Conservation (phyloP, 2,113 vertebrate species). For the Maccullochella peelii region DNA sequence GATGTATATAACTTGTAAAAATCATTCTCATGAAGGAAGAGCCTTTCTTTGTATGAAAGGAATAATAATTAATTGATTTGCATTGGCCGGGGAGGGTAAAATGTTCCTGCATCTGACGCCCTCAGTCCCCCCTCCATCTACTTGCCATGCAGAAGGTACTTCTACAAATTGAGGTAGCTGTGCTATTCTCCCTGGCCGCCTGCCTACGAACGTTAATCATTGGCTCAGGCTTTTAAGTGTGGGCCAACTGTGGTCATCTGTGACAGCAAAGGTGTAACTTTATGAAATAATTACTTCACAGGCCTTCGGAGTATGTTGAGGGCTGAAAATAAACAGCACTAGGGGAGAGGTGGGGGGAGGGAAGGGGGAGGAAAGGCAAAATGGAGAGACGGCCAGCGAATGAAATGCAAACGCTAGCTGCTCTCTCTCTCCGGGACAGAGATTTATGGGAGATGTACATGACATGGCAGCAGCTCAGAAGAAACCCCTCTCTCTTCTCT, state of each 20-base stretch:
- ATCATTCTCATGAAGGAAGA: slow-evolving; percentile 8
- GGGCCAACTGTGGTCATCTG: slow-evolving; percentile 72
- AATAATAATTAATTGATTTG: slow-evolving; percentile 47
- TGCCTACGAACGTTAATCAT: slow-evolving; percentile 74
- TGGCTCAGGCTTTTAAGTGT: slow-evolving; percentile 68
- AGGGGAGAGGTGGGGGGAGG: slow-evolving; percentile 38
- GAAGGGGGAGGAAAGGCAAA: slow-evolving; percentile 19
- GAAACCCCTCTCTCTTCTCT: slow-evolving; percentile 70
- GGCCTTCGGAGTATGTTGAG: slow-evolving; percentile 73
- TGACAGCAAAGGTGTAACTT: slow-evolving; percentile 80
- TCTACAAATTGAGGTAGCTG: slow-evolving; percentile 61
- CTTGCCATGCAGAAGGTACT: slow-evolving; percentile 57
- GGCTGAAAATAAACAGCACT: slow-evolving; percentile 82
- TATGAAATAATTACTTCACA: slow-evolving; percentile 82
- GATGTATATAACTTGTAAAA: slow-evolving; percentile 22
- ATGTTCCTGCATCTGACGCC: slow-evolving; percentile 43
- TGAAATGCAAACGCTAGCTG: slow-evolving; percentile 63
- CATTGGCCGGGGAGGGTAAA: slow-evolving; percentile 21
- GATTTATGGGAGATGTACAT: slow-evolving; percentile 87
- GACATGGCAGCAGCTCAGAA: slow-evolving; percentile 84
- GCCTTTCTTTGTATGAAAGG: slow-evolving; percentile 4
- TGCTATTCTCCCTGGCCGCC: slow-evolving; percentile 61
- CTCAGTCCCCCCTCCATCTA: slow-evolving; percentile 11
- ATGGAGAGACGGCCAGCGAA: slow-evolving; percentile 42
- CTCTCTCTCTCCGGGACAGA: slow-evolving; percentile 65